phyloP scores from a whole-genome alignment of 2,888 invertebrate genomes.

The Drosophila siamana region DNA sequence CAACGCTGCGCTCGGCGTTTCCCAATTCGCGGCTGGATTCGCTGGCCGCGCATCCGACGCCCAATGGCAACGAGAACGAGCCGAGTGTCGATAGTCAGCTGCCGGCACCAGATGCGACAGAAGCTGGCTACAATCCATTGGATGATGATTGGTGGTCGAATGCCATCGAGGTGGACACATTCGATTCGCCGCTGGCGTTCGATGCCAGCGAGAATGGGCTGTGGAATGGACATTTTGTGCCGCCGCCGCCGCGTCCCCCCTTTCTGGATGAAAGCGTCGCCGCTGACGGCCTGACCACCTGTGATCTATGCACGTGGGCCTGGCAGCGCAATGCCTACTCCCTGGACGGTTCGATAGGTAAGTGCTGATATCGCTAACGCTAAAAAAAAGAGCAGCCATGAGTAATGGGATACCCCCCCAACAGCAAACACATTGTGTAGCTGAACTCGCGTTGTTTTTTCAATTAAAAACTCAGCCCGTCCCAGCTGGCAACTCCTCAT shows the following conservation, averaged over 20 bases:
- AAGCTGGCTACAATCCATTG: constrained; percentile 68
- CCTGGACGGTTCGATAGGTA: constrained; percentile 88
- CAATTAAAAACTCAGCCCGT: constrained; percentile 71
- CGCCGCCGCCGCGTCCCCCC: constrained; percentile 89
- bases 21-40: constrained; percentile 84
- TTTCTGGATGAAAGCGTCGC: constrained; percentile 88
- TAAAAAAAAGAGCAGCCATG: no score
- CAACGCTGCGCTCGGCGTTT: constrained; percentile 83
- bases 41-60: constrained; percentile 58
- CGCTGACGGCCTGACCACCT: constrained; percentile 90
- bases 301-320: constrained; percentile 91
- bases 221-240: constrained; percentile 87
- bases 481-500: constrained; percentile 30
- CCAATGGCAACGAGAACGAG: constrained; percentile 36
- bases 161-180: constrained; percentile 85
- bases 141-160: constrained; percentile 85
- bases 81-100: constrained; percentile 68
- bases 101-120: constrained; percentile 63
- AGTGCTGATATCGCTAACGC: constrained; percentile 82
- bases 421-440: no score
- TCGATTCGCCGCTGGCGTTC: constrained; percentile 85
- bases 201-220: constrained; percentile 85
- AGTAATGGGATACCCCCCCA: background rate
- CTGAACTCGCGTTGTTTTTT: constrained; percentile 59
- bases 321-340: constrained; percentile 88